These are phyloP conservation scores for Hippocampus mohnikei DNA, from an alignment of 2,113 vertebrate genomes.

Conservation along the genomic window DNA sequence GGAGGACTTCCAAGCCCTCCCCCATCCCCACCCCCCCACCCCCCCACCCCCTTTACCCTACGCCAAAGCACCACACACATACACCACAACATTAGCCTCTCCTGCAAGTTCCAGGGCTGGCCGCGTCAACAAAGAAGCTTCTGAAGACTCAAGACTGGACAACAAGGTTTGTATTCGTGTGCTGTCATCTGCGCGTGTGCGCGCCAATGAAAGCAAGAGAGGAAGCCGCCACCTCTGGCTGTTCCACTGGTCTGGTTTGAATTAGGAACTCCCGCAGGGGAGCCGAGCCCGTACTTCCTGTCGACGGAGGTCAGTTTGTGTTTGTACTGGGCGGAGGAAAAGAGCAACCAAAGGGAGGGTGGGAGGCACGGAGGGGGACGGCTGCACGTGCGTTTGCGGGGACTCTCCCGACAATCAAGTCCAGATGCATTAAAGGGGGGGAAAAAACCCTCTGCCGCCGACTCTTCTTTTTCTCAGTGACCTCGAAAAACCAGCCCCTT, in stretches of 20 bases:
- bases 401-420: conserved; percentile 75
- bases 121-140: conserved; percentile 56
- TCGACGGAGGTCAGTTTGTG: conserved; percentile 46
- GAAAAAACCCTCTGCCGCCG: conserved; percentile 36
- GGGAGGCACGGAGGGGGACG: conserved; percentile 17
- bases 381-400: conserved; percentile 66
- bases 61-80: background rate
- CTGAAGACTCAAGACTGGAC: conserved; percentile 33
- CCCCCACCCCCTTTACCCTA: too few species aligned
- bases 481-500: conserved; percentile 19
- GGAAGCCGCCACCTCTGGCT: conserved; percentile 67
- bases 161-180: conserved; percentile 32
- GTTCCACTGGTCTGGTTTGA: conserved; percentile 77
- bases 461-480: conserved; percentile 38
- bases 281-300: conserved; percentile 77
- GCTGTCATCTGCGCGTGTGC: conserved; percentile 28
- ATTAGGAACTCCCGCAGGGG: conserved; percentile 76
- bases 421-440: conserved; percentile 68
- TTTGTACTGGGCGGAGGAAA: conserved; percentile 24
- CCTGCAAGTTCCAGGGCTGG: conserved; percentile 44
- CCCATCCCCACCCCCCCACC: background rate
- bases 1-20: conserved; percentile 28
- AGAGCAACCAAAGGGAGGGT: conserved; percentile 23
- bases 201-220: conserved; percentile 17
- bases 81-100: conserved; percentile 31